Conservation (phyloP, 2,888 invertebrate genomes). For the Yponomeuta plumbellus region DNA sequence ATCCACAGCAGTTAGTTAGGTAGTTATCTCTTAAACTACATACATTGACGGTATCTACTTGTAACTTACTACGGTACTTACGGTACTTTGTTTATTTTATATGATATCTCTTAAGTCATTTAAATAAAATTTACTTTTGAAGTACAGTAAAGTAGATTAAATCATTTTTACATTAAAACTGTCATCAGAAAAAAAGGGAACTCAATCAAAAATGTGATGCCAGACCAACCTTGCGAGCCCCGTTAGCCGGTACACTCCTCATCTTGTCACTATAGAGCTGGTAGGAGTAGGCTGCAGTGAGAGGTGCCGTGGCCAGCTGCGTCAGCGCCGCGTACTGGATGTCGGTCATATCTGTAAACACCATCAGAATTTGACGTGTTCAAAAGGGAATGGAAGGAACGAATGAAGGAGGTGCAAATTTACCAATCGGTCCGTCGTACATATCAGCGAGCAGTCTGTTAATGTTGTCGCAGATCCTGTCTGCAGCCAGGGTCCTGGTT, state of each 20-base stretch:
- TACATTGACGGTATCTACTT: no score
- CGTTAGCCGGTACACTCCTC: constrained; percentile 34
- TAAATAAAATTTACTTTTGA: no score
- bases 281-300: constrained; percentile 78
- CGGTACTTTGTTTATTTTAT: no score
- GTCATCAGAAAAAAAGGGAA: neutral
- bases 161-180: no score
- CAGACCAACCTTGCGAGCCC: constrained; percentile 42
- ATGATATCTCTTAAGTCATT: no score
- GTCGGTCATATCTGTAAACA: constrained; percentile 64
- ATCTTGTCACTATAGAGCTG: constrained; percentile 48
- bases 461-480: constrained; percentile 49
- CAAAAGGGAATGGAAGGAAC: neutral
- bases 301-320: constrained; percentile 79
- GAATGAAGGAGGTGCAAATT: constrained; percentile 28
- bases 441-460: constrained; percentile 65
- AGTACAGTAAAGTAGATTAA: no score
- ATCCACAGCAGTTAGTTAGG: no score
- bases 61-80: no score
- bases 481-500: constrained; percentile 48
- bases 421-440: constrained; percentile 64
- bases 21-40: no score
- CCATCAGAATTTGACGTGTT: neutral
- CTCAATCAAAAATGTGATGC: neutral
- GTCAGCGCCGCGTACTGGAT: constrained; percentile 79